phyloP scores from a whole-genome alignment of 2,113 vertebrate species.

The Thunnus maccoyii region DNA sequence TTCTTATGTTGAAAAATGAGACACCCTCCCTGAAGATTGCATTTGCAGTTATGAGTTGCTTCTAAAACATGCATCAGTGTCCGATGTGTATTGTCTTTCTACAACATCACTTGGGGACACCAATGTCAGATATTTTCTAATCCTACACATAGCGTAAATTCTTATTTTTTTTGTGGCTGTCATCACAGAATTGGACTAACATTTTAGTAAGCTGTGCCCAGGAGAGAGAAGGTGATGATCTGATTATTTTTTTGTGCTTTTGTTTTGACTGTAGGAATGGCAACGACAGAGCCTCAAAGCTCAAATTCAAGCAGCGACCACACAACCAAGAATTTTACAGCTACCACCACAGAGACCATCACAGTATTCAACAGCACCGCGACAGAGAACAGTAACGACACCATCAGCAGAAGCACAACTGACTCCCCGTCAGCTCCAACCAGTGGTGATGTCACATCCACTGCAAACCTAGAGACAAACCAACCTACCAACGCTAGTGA shows the following conservation, averaged over 20 bases:
- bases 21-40: too few relatives aligned
- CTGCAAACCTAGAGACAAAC: constrained; percentile 7
- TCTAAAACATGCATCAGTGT: too few relatives aligned
- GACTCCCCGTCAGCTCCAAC: neutral
- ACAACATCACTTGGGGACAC: too few relatives aligned
- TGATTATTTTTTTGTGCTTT: constrained; percentile 7
- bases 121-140: too few relatives aligned
- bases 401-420: neutral
- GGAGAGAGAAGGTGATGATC: neutral
- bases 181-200: neutral
- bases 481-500: neutral
- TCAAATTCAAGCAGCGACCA: neutral
- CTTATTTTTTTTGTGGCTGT: too few relatives aligned
- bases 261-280: constrained; percentile 46
- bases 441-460: neutral
- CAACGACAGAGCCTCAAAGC: neutral
- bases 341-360: neutral
- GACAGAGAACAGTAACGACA: neutral
- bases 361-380: neutral
- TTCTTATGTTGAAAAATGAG: too few relatives aligned
- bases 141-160: too few relatives aligned
- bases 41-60: too few relatives aligned
- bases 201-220: neutral
- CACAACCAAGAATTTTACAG: neutral
- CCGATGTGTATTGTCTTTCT: too few relatives aligned